Evolutionary conservation across 1,140 invertebrate genomes (phyloP).

Genomic region (Leptinotarsa lineolata): DNA sequence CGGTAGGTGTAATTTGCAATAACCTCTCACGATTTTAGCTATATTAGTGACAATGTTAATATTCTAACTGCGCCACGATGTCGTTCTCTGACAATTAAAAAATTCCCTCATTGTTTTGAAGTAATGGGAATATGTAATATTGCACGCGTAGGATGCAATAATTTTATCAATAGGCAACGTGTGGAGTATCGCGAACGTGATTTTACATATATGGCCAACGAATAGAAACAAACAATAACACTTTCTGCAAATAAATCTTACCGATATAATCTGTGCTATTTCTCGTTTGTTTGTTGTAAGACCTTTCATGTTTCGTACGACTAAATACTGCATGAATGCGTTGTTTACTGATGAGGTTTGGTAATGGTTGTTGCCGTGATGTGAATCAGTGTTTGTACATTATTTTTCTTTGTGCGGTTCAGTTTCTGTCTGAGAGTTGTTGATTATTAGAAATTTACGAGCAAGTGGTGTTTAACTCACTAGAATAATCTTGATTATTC

Average conservation of each 20-base stretch:
- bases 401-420: no score
- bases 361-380: constrained; percentile 2
- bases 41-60: background rate
- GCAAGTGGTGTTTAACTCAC: no score
- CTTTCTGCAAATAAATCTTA: constrained; percentile 1
- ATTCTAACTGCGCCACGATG: background rate
- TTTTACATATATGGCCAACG: constrained; percentile 8
- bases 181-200: constrained; percentile 4
- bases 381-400: background rate
- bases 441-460: no score
- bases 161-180: constrained; percentile 8
- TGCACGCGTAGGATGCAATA: background rate
- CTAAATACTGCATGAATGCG: background rate
- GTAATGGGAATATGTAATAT: constrained; percentile 8
- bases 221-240: constrained; percentile 9
- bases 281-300: constrained; percentile 6
- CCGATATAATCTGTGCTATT: constrained; percentile 8
- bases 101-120: background rate
- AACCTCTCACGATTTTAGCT: background rate
- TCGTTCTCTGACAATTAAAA: background rate
- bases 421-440: no score
- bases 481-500: no score
- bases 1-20: background rate
- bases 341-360: constrained; percentile 3
- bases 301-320: constrained; percentile 8